These are phyloP conservation scores for Agraylea sexmaculata DNA, from an alignment of 1,140 invertebrate genomes.

Conservation along the genomic window DNA sequence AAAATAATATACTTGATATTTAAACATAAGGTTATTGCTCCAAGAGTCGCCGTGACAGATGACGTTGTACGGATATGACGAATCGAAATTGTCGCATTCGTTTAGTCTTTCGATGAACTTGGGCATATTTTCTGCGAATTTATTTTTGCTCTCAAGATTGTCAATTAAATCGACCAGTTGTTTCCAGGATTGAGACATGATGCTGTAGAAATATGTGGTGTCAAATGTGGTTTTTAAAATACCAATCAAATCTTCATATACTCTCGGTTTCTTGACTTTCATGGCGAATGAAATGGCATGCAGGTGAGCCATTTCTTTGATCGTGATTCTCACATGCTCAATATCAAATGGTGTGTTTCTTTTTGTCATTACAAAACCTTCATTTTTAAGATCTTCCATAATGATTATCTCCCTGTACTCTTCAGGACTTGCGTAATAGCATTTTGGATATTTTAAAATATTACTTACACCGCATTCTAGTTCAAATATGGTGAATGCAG, in stretches of 20 bases:
- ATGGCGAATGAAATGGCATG: constrained; percentile 43
- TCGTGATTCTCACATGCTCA: constrained; percentile 32
- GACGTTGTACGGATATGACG: constrained; percentile 31
- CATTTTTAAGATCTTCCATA: constrained; percentile 39
- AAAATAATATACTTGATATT: constrained; percentile 26
- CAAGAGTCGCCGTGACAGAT: constrained; percentile 43
- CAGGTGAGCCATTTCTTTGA: constrained; percentile 38
- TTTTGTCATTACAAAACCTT: constrained; percentile 36
- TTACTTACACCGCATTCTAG: constrained; percentile 22
- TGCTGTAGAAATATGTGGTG: neutral
- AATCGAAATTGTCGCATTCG: too few relatives aligned
- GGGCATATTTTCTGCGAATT: too few relatives aligned
- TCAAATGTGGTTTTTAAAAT: neutral
- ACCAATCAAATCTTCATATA: constrained; percentile 19
- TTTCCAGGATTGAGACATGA: neutral
- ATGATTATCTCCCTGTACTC: constrained; percentile 36
- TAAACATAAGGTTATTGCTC: constrained; percentile 43
- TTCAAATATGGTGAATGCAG: constrained; percentile 27
- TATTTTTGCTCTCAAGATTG: neutral
- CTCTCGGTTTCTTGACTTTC: constrained; percentile 28
- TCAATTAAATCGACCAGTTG: neutral
- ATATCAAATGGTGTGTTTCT: constrained; percentile 30
- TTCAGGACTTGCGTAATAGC: constrained; percentile 27
- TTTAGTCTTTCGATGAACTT: too few relatives aligned
- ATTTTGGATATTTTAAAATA: constrained; percentile 28